Evolutionary conservation across 1,140 invertebrate species (phyloP).

Genomic region (Apocrypta bakeri): DNA sequence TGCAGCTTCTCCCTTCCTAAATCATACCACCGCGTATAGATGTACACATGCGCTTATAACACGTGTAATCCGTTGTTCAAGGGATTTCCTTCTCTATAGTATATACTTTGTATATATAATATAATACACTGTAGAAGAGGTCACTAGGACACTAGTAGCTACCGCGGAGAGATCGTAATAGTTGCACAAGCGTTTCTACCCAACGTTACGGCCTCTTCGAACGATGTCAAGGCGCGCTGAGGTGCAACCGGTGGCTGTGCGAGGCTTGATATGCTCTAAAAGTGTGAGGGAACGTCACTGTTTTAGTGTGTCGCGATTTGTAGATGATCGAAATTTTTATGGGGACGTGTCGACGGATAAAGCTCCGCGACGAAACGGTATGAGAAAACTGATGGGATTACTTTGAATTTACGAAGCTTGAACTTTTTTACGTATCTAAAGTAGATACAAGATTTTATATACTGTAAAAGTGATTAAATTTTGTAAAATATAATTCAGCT

Average conservation of each 20-base stretch:
- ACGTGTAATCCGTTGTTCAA: not conserved
- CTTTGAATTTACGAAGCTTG: no score
- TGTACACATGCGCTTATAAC: not conserved
- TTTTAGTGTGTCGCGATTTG: not conserved
- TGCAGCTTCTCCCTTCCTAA: not conserved
- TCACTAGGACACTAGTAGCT: not conserved
- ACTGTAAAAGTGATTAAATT: no score
- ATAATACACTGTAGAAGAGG: not conserved
- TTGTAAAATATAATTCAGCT: no score
- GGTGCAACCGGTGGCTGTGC: not conserved
- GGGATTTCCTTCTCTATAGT: not conserved
- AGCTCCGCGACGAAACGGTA: no score
- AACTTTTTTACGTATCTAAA: no score
- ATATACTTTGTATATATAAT: no score
- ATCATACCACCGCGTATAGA: not conserved
- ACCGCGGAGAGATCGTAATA: not conserved
- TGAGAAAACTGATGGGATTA: no score
- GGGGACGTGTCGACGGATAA: no score
- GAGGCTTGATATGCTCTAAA: not conserved
- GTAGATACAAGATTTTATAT: no score
- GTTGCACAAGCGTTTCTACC: not conserved
- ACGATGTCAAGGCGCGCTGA: not conserved
- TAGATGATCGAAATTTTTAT: not conserved
- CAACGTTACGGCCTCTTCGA: not conserved
- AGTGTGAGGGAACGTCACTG: not conserved